phyloP scores from a whole-genome alignment of 1,140 invertebrate genomes.

The Drosophila ficusphila region DNA sequence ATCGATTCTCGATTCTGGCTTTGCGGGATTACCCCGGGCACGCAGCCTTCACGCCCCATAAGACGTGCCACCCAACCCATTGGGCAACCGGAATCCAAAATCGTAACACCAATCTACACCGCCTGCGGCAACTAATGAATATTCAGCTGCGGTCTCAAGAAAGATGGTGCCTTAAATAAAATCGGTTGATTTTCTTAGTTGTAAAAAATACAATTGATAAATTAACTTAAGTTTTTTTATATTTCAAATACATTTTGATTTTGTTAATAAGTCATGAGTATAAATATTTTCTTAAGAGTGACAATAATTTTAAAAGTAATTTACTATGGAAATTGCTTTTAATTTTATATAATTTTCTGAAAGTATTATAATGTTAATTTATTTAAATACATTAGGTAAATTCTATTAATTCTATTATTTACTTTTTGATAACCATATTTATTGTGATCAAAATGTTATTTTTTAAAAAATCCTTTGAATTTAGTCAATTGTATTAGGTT shows the following conservation, averaged over 20 bases:
- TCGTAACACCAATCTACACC: constrained; percentile 25
- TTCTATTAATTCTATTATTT: background rate
- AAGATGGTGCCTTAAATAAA: background rate
- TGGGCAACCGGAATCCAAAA: constrained; percentile 17
- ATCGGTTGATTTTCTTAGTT: too few relatives aligned
- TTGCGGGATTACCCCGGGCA: constrained; percentile 17
- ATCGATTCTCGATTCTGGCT: constrained; percentile 16
- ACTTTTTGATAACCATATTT: too few relatives aligned
- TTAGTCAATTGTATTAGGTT: background rate
- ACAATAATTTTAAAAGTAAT: too few relatives aligned
- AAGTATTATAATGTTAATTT: background rate
- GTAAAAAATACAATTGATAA: too few relatives aligned
- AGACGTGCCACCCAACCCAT: constrained; percentile 16
- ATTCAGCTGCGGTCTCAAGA: background rate
- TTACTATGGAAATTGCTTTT: background rate
- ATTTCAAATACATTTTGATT: too few relatives aligned
- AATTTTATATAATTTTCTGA: background rate
- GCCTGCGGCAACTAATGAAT: constrained; percentile 27
- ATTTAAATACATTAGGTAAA: background rate
- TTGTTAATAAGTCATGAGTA: too few relatives aligned
- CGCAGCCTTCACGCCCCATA: constrained; percentile 23
- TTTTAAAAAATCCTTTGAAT: background rate
- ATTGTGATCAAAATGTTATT: background rate
- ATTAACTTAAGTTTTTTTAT: too few relatives aligned
- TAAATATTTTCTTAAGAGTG: too few relatives aligned